Percentiles rank a stretch among this genome's conserved stretches.
These are phyloP conservation scores for Capromys pilorides DNA, from an alignment of 2,797 vertebrate species.

Conservation along the genomic window DNA sequence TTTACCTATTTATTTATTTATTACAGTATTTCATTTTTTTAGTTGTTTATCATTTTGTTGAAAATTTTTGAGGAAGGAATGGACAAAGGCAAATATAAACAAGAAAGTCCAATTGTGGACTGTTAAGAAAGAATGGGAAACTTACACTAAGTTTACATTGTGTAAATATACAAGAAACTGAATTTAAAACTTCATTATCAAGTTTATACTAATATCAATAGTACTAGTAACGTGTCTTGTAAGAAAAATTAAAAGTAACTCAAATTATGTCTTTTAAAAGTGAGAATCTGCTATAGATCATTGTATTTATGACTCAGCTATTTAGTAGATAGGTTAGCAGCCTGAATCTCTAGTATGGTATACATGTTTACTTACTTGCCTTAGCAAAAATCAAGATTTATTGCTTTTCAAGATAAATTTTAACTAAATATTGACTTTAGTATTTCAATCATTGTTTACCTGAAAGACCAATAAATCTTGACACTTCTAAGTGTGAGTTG, in stretches of 20 bases:
- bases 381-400: slow-evolving; percentile 81
- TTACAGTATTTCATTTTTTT: background rate
- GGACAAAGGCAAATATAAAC: slow-evolving; percentile 10
- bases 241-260: slow-evolving; percentile 52
- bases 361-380: slow-evolving; percentile 73
- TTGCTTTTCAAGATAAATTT: slow-evolving; percentile 82
- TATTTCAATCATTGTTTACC: slow-evolving; percentile 77
- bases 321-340: slow-evolving; percentile 63
- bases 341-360: slow-evolving; percentile 48
- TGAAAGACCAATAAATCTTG: slow-evolving; percentile 76
- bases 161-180: slow-evolving; percentile 44
- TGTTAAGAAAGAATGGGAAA: slow-evolving; percentile 27
- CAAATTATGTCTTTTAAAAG: slow-evolving; percentile 56
- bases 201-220: slow-evolving; percentile 24
- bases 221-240: background rate
- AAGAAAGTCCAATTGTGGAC: slow-evolving; percentile 16
- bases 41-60: slow-evolving; percentile 41
- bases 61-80: slow-evolving; percentile 13
- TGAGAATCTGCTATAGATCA: slow-evolving; percentile 49
- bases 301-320: slow-evolving; percentile 57
- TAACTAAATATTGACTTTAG: slow-evolving; percentile 81
- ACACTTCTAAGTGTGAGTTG: slow-evolving; percentile 65
- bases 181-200: slow-evolving; percentile 38
- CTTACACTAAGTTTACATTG: slow-evolving; percentile 51
- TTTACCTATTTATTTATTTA: slow-evolving; percentile 35